Conservation (phyloP, 2,888 invertebrate genomes). For the Entomobrya proxima region DNA sequence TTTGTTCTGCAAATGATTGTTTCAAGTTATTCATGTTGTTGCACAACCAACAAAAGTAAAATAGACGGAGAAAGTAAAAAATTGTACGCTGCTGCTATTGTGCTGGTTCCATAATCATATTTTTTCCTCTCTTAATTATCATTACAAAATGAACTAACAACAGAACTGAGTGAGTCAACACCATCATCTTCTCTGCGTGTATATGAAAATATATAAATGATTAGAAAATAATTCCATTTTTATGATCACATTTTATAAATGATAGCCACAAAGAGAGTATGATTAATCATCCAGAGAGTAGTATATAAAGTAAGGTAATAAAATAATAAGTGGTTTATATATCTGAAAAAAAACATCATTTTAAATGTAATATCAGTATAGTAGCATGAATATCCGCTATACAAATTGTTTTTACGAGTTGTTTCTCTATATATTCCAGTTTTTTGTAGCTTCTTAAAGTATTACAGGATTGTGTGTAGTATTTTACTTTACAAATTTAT, state of each 20-base stretch:
- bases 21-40: not conserved
- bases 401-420: not conserved
- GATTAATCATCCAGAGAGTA: not conserved
- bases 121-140: not conserved
- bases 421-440: not conserved
- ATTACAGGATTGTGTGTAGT: not conserved
- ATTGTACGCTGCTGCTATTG: constrained; percentile 21
- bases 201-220: constrained; percentile 53
- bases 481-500: not conserved
- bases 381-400: constrained; percentile 54
- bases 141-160: constrained; percentile 18
- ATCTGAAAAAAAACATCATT: no score
- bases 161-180: constrained; percentile 3
- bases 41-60: constrained; percentile 1
- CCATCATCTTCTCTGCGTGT: no score
- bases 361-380: constrained; percentile 48
- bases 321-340: constrained; percentile 21
- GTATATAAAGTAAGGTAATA: not conserved
- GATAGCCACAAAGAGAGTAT: constrained; percentile 20
- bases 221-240: constrained; percentile 40
- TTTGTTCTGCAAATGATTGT: constrained; percentile 5
- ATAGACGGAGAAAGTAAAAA: not conserved
- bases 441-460: not conserved
- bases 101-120: not conserved
- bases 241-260: not conserved